Conservation (phyloP, 1,140 invertebrate species). For the Calliphora vicina region DNA sequence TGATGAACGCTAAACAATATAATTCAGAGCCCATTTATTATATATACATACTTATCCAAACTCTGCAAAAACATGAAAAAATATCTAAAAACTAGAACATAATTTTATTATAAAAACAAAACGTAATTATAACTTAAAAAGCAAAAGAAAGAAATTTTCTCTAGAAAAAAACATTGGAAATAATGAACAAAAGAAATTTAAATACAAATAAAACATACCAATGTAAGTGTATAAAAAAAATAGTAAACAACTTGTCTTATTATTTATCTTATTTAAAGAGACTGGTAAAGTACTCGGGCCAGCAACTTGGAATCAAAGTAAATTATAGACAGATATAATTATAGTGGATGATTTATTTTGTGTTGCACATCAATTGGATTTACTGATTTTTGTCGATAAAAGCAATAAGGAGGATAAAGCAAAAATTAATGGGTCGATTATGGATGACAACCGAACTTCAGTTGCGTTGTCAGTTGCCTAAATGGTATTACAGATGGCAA, state of each 20-base stretch:
- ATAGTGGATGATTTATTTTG: too few species aligned
- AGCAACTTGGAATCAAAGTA: too few species aligned
- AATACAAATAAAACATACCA: slow-evolving; percentile 20
- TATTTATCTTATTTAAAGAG: neutral
- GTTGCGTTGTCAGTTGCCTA: too few species aligned
- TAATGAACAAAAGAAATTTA: slow-evolving; percentile 31
- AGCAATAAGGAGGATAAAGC: too few species aligned
- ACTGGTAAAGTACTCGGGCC: too few species aligned
- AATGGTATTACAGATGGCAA: too few species aligned
- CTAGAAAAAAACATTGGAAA: slow-evolving; percentile 5
- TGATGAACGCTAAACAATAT: slow-evolving; percentile 6
- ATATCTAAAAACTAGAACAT: neutral
- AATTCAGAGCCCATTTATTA: neutral
- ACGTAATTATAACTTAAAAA: neutral
- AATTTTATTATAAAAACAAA: neutral
- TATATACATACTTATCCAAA: neutral
- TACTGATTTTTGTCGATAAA: too few species aligned
- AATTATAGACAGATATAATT: too few species aligned
- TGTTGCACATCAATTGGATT: too few species aligned
- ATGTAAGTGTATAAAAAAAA: slow-evolving; percentile 34
- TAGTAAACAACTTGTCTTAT: slow-evolving; percentile 3
- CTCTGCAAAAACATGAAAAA: neutral
- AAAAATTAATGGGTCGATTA: too few species aligned
- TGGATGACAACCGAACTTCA: too few species aligned
- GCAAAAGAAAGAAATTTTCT: neutral